These are phyloP conservation scores for Lysandra coridon DNA, from an alignment of 2,888 invertebrate species.

Conservation along the genomic window DNA sequence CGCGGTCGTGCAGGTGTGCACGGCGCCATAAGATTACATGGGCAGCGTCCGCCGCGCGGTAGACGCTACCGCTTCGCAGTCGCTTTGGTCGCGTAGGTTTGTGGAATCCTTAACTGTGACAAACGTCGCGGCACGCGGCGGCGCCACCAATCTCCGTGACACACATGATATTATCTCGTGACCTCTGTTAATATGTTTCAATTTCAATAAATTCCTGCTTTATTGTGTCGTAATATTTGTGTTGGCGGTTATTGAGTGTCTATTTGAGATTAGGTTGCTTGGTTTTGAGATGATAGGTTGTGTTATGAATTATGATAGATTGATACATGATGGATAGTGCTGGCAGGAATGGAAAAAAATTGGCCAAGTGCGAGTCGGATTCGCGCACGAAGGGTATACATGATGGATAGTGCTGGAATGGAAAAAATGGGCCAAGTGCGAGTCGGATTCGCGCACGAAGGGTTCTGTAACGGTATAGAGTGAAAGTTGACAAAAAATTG, in stretches of 20 bases:
- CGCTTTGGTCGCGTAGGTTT: too few relatives aligned
- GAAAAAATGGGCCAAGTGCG: background rate
- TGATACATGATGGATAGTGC: background rate
- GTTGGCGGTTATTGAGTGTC: background rate
- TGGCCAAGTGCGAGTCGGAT: too few relatives aligned
- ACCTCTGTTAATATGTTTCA: conserved; percentile 22
- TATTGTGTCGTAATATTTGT: conserved; percentile 17
- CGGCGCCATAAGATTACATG: too few relatives aligned
- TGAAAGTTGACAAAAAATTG: too few relatives aligned
- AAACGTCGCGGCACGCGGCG: conserved; percentile 2
- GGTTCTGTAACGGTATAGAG: too few relatives aligned
- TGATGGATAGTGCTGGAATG: background rate
- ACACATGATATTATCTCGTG: conserved; percentile 26
- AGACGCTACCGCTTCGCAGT: too few relatives aligned
- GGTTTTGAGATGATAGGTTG: background rate
- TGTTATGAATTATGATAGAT: background rate
- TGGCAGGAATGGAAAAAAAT: background rate
- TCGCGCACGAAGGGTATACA: background rate
- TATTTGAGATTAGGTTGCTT: background rate
- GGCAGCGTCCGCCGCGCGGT: too few relatives aligned
- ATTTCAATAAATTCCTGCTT: conserved; percentile 16
- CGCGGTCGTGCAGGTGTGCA: too few relatives aligned
- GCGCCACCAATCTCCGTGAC: conserved; percentile 23
- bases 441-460: too few relatives aligned
- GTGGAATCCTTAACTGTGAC: background rate